Evolutionary conservation across 1,140 invertebrate species (phyloP).

Genomic region (Camponotus floridanus): DNA sequence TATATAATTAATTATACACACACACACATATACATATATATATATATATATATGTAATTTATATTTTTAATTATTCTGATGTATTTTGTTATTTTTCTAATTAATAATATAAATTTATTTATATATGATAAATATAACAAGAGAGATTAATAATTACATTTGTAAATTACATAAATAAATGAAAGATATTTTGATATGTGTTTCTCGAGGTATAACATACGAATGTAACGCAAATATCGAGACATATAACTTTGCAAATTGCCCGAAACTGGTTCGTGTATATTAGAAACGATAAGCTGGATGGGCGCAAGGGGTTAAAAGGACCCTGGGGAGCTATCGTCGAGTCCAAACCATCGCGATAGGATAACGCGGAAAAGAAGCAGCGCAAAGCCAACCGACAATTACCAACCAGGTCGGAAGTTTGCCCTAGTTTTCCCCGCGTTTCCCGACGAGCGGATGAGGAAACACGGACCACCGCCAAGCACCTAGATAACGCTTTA

Average conservation of each 20-base stretch:
- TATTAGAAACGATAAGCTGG: neutral
- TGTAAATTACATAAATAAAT: neutral
- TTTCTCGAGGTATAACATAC: neutral
- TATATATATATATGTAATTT: no score
- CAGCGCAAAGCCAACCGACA: slow-evolving; percentile 44
- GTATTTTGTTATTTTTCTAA: no score
- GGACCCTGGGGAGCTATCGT: slow-evolving; percentile 12
- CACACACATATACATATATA: no score
- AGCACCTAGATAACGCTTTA: slow-evolving; percentile 30
- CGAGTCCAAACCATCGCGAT: neutral
- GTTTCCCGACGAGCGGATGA: slow-evolving; percentile 1
- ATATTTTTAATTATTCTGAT: no score
- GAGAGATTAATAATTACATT: slow-evolving; percentile 1
- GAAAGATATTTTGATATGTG: neutral
- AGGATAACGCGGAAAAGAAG: slow-evolving; percentile 43
- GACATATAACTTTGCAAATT: slow-evolving; percentile 23
- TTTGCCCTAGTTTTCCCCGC: slow-evolving; percentile 62
- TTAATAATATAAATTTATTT: no score
- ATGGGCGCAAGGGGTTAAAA: neutral
- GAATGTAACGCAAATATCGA: neutral
- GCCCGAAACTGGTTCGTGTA: slow-evolving; percentile 8
- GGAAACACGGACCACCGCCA: slow-evolving; percentile 16
- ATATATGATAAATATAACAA: no score
- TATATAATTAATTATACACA: no score
- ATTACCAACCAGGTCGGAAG: slow-evolving; percentile 61